These are phyloP conservation scores for Campylomormyrus numenius DNA, from an alignment of 2,113 vertebrate genomes.

Conservation along the genomic window DNA sequence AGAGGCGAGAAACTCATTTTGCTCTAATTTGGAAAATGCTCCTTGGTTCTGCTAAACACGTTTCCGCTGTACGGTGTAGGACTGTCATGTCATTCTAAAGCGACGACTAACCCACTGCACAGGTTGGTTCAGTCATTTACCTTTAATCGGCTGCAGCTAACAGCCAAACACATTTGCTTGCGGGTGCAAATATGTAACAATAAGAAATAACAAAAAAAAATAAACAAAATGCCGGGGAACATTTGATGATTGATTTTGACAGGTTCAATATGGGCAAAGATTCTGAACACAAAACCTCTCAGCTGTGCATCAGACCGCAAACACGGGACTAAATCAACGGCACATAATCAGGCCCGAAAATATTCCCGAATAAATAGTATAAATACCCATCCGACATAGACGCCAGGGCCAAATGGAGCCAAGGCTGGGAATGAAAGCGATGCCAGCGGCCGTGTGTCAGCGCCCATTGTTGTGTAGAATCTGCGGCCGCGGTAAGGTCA, in stretches of 20 bases:
- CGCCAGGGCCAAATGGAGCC: neutral
- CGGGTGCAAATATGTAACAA: neutral
- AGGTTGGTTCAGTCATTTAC: neutral
- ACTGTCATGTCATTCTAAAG: neutral
- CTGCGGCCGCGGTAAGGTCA: neutral
- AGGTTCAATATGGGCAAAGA: neutral
- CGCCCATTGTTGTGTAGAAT: neutral
- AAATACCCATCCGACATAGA: neutral
- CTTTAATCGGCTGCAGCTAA: neutral
- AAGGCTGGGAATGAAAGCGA: neutral
- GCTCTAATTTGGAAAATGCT: neutral
- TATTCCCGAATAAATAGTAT: neutral
- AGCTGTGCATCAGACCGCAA: neutral
- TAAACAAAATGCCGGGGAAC: neutral
- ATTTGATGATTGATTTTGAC: neutral
- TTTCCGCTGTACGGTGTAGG: neutral
- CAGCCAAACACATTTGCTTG: neutral
- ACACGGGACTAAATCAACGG: neutral
- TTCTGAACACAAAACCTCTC: neutral
- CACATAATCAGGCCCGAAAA: neutral
- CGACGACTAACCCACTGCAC: neutral
- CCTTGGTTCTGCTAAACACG: neutral
- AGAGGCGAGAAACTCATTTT: neutral
- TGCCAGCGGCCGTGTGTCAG: neutral
- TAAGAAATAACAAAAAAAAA: neutral